These are phyloP conservation scores for Helobdella robusta DNA, from an alignment of 2,888 invertebrate genomes.

Conservation along the genomic window DNA sequence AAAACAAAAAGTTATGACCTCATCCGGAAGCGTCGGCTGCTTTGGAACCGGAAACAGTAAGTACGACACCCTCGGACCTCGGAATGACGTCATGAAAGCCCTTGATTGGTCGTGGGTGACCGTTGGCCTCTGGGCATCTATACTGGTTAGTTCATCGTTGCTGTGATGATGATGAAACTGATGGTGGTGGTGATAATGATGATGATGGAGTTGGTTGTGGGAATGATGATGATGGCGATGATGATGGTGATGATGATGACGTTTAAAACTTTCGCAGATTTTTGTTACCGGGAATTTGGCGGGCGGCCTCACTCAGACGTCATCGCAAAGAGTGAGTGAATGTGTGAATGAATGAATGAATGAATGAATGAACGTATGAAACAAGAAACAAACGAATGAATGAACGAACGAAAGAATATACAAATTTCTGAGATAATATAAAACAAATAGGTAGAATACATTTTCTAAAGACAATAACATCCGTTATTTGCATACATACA, in stretches of 20 bases:
- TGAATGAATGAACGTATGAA: neutral
- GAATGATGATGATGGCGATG: no score
- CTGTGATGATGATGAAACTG: no score
- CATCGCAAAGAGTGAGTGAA: neutral
- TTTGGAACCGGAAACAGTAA: neutral
- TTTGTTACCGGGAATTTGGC: neutral
- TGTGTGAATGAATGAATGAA: conserved; percentile 1
- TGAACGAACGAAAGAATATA: neutral
- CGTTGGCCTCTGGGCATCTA: conserved; percentile 15
- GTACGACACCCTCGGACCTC: conserved; percentile 14
- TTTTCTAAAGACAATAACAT: no score
- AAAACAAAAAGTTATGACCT: conserved; percentile 12
- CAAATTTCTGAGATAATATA: neutral
- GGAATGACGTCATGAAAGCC: conserved; percentile 4
- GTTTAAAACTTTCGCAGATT: no score
- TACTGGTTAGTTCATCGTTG: conserved; percentile 9
- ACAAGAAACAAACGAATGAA: neutral
- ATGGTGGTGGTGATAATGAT: neutral
- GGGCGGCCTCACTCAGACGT: neutral
- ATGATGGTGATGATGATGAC: neutral
- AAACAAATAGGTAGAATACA: neutral
- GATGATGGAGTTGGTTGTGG: no score
- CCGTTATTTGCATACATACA: no score
- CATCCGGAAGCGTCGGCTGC: neutral
- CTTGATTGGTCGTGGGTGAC: conserved; percentile 22